A percentile compares a stretch with the other conserved stretches of the same genome.
phyloP scores from a whole-genome alignment of 2,797 vertebrate species.

The Neopelma chrysocephalum region DNA sequence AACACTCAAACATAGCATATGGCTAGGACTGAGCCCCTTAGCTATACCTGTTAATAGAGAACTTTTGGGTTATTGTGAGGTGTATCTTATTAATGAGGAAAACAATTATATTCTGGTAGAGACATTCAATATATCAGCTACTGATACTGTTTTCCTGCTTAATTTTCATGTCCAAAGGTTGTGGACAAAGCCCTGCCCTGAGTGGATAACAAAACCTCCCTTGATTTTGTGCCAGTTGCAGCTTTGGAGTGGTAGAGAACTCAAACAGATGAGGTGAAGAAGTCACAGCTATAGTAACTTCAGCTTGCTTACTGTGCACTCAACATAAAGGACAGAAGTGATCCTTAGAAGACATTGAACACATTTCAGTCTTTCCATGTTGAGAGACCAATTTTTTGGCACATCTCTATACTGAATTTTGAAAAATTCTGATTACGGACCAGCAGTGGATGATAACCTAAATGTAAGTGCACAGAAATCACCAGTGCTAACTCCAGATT shows the following conservation, averaged over 20 bases:
- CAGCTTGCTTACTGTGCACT: not conserved
- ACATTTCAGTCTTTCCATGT: not conserved
- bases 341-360: not conserved
- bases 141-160: not conserved
- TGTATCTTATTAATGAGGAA: not conserved
- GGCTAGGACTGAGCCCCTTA: not conserved
- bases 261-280: fast-evolving
- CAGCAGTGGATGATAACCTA: not conserved
- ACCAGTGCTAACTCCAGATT: not conserved
- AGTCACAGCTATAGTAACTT: not conserved
- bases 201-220: not conserved
- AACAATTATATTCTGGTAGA: not conserved
- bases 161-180: not conserved
- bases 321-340: not conserved
- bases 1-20: not conserved
- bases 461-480: not conserved
- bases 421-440: not conserved
- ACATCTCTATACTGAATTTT: not conserved
- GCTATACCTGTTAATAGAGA: not conserved
- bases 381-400: not conserved
- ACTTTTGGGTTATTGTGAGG: not conserved
- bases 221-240: not conserved
- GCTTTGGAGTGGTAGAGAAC: not conserved
- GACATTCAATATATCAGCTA: no score
- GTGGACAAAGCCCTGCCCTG: not conserved